phyloP scores from a whole-genome alignment of 2,888 invertebrate species.

The Schizaphis graminum region DNA sequence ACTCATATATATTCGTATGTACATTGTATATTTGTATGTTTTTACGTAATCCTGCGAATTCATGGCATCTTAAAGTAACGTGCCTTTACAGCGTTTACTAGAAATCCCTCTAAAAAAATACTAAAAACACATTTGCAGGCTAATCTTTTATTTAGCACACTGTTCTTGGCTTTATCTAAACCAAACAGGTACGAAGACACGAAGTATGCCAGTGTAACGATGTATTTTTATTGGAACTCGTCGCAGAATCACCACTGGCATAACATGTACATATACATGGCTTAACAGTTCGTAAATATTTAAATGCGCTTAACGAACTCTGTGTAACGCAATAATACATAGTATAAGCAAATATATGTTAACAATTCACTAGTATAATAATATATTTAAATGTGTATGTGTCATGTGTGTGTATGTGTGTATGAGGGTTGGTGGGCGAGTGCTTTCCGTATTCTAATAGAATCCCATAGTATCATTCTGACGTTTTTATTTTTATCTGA shows the following conservation, averaged over 20 bases:
- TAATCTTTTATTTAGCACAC: constrained; percentile 22
- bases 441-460: no score
- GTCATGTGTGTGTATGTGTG: neutral
- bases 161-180: constrained; percentile 28
- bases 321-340: neutral
- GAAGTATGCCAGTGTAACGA: neutral
- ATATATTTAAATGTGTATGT: neutral
- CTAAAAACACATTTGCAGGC: constrained; percentile 8
- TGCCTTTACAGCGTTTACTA: neutral
- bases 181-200: constrained; percentile 18
- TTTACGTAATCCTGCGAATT: neutral
- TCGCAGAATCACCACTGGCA: neutral
- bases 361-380: neutral
- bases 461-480: neutral
- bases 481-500: neutral
- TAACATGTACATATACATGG: neutral
- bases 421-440: neutral
- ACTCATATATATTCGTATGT: neutral
- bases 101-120: neutral
- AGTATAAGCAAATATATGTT: neutral
- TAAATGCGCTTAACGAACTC: constrained; percentile 43
- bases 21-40: neutral
- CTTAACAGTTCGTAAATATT: constrained; percentile 39
- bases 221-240: neutral
- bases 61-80: neutral